Evolutionary conservation across 1,140 invertebrate genomes (phyloP), one percentile per base, ranked within the genome.

Genomic region (Agrypnia vestita): DNA sequence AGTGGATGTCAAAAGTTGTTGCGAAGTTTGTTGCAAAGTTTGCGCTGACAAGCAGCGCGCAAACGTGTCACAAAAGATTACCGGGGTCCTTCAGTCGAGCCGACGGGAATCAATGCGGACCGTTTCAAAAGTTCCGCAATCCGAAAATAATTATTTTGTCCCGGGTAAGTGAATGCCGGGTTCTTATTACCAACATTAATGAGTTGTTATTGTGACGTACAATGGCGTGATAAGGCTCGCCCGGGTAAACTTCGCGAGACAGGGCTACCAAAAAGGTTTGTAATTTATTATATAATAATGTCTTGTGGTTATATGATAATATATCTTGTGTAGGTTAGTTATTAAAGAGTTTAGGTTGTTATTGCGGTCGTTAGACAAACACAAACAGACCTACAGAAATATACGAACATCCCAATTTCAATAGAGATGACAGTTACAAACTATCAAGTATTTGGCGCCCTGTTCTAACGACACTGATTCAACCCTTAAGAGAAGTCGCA

Each of bases 101-200:
- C 49, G 53, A 47, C 53, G 25, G 53, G 15, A 73, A 73, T 73
- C 71, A 73, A 35, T 73, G 47, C 21, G 35, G 25, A 73, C 53
- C 47, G 25, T 73, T 56, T n/a, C 15, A 73, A 73, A 53, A 73
- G 71, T 73, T 73, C 21, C 0, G 12, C 19, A 25, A 73, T 55
- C 51, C 15, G 71, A 56, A 56, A 73, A 73, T 53, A 35, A 62
- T 64, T 64, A 76, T 76, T 76, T 76, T 46, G 15, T 69, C n/a
- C 44, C 13, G 64, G 44, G 61, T 64, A 8, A 69, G 64, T 47
- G 44, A 69, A 62, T 46, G 64, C 44, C 13, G 8, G 15, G 67
- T 13, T 73, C 55, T 80, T 80, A 69, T 76, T 80, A 69, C 71
- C 67, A 46, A 53, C 79, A 72, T 80, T 80, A 80, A 76, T 80